Conservation (phyloP, 37 sponge, comb jelly and placozoan species). For the Theonella swinhoei region DNA sequence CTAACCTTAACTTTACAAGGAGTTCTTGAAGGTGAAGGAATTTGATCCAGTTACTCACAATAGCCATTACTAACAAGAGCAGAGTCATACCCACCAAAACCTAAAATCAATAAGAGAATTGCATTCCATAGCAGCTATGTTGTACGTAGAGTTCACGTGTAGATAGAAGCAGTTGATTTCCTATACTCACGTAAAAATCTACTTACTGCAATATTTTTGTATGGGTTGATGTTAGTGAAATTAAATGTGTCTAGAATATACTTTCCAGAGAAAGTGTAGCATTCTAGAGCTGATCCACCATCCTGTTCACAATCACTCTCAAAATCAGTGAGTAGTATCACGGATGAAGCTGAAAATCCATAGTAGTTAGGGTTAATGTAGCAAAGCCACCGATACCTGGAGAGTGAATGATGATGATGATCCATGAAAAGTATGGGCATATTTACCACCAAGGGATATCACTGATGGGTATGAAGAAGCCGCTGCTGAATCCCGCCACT, state of each 20-base stretch:
- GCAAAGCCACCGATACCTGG: slow-evolving; percentile 73
- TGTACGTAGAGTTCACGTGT: neutral
- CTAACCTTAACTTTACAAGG: no score
- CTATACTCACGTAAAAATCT: no score
- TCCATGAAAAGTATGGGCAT: neutral
- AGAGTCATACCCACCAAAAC: neutral
- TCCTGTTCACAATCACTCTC: neutral
- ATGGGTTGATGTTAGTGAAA: neutral
- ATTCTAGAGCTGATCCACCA: neutral
- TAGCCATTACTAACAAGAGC: neutral
- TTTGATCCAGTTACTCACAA: neutral
- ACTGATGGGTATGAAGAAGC: slow-evolving; percentile 64
- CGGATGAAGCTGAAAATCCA: slow-evolving; percentile 64
- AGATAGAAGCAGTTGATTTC: no score
- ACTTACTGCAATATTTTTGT: neutral
- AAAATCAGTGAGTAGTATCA: slow-evolving; percentile 28
- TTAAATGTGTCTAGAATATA: neutral
- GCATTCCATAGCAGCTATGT: no score
- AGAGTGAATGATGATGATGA: neutral
- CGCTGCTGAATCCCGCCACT: slow-evolving; percentile 78
- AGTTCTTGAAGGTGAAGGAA: no score
- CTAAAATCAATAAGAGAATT: neutral
- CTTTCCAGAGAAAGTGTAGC: neutral
- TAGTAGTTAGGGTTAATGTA: slow-evolving; percentile 84
- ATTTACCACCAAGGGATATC: slow-evolving; percentile 53